These are phyloP conservation scores for Eufriesea mexicana DNA, from an alignment of 1,140 invertebrate genomes.

Conservation along the genomic window DNA sequence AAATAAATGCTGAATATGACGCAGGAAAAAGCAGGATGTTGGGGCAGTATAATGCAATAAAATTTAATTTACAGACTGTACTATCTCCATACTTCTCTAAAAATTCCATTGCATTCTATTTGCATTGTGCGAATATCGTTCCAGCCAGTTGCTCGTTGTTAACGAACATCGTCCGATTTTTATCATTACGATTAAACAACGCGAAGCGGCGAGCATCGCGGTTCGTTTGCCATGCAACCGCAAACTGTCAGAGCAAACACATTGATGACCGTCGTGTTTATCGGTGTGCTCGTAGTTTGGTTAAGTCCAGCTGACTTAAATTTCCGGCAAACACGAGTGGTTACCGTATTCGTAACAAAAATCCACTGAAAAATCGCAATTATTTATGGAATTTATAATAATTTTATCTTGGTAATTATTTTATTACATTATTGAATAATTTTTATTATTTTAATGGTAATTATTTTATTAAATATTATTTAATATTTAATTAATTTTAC, in stretches of 20 bases:
- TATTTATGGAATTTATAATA: neutral
- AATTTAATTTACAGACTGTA: too few relatives aligned
- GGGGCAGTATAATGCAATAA: too few relatives aligned
- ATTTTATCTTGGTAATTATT: too few relatives aligned
- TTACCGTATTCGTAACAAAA: neutral
- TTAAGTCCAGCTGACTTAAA: neutral
- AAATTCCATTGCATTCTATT: neutral
- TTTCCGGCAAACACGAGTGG: neutral
- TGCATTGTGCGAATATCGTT: too few relatives aligned
- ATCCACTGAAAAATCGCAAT: too few relatives aligned
- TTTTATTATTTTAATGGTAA: too few relatives aligned
- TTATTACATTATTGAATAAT: too few relatives aligned
- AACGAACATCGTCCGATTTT: neutral
- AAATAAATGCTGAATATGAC: too few relatives aligned
- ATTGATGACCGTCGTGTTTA: neutral
- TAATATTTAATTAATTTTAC: too few relatives aligned
- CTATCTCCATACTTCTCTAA: too few relatives aligned
- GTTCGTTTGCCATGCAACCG: constrained; percentile 5
- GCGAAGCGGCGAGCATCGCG: neutral
- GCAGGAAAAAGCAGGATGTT: too few relatives aligned
- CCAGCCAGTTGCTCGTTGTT: neutral
- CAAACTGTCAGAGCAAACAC: constrained; percentile 4
- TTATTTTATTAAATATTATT: too few relatives aligned
- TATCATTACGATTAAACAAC: constrained; percentile 10
- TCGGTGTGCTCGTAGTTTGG: neutral